Evolutionary conservation across 2,888 invertebrate genomes (phyloP), one percentile per base, ranked within the genome.

Genomic region (Cheilosia urbana): DNA sequence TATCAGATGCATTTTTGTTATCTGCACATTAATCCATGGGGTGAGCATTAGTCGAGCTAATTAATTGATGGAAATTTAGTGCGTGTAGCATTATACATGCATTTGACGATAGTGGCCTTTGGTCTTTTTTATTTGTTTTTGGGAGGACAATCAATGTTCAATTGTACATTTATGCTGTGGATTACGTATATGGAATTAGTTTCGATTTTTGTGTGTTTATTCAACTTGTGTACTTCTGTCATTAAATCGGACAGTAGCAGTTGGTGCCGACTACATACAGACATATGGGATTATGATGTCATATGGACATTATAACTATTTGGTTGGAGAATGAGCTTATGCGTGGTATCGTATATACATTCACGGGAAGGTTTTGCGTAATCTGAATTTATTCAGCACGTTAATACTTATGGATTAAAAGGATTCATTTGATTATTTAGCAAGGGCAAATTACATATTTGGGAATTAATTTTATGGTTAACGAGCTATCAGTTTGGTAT

Each of bases 21-120:
- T 69, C 34, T 62, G 19, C 27, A 72, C 40, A 58, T 62, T 62
- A 72, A 72, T 72, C 40, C 42, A 51, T 40, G 27, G 60, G 58
- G 47, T 58, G 58, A 37, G 27, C 49, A 71, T 71, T 60, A 58
- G 60, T 37, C 49, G 49, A 34, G 21, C 71, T 71, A 71, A 60
- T 71, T 60, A 71, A 71, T 71, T 71, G 60, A 60, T 47, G 71
- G 19, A 68, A 68, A 55, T 55, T 55, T 42, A 68, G 55, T 68
- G 66, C n/a, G 66, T 53, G 40, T 27, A 66, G 55, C 68, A 55
- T 55, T 45, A 27, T 27, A 27, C 17, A 24, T 51, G 21, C 21
- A 55, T 45, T 68, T 68, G 42, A 55, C 17, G 55, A 27, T 45
- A 24, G 24, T 66, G 66, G 40, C 40, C 63, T 49, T 30, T 51